Conservation (phyloP, 2,113 vertebrate species). For the Globicephala melas region DNA sequence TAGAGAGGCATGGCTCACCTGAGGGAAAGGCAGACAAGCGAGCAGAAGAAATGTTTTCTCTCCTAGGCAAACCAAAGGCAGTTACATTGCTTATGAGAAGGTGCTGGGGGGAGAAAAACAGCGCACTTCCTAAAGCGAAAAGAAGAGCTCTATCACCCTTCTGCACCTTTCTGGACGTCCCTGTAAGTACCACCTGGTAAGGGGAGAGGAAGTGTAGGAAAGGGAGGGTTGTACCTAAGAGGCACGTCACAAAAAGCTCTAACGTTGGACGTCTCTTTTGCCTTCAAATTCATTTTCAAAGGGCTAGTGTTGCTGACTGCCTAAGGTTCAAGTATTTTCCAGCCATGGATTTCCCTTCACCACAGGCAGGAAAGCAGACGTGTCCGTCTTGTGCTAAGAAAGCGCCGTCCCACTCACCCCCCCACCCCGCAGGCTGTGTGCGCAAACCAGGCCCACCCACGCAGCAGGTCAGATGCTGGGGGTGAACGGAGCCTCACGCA, state of each 20-base stretch:
- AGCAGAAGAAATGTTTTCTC: not conserved
- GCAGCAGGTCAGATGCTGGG: too few species aligned
- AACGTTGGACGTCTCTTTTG: not conserved
- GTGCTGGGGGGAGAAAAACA: not conserved
- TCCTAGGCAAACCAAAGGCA: not conserved
- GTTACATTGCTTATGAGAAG: not conserved
- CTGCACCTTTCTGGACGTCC: not conserved
- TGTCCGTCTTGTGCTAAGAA: not conserved
- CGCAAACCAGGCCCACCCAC: not conserved
- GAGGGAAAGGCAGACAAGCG: too few species aligned
- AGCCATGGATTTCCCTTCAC: not conserved
- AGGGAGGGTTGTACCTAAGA: not conserved
- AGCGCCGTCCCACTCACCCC: rapidly evolving
- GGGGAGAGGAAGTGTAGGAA: not conserved
- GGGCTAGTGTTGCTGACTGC: not conserved
- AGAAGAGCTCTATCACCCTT: not conserved
- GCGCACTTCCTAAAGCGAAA: not conserved
- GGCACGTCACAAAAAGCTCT: not conserved
- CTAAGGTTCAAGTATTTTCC: not conserved
- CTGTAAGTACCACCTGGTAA: not conserved
- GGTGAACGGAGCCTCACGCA: rapidly evolving
- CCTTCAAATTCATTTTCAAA: not conserved
- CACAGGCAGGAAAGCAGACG: rapidly evolving
- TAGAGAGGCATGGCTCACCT: not conserved
- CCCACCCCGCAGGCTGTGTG: rapidly evolving